Base-by-base conservation (phyloP, 53 echinoderm and acorn worm species). In the Henricia sp. region DNA sequence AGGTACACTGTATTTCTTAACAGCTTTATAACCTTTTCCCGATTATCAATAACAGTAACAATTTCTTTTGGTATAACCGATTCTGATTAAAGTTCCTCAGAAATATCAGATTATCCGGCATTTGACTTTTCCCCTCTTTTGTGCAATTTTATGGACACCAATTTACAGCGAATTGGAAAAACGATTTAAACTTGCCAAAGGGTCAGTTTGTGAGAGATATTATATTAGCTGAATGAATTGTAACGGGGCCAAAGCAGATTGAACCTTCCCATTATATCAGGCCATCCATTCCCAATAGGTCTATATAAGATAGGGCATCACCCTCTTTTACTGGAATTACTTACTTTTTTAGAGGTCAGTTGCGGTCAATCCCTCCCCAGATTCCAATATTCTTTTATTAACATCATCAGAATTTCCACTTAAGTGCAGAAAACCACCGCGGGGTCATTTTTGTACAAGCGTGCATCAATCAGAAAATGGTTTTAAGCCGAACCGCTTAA, bases 361-460 rank as follows among this genome's bases (percentile, higher is more conserved):
- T 50, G 64, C 80, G 80, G 80, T 80, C 63, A 80, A 46, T 80
- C 60, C 58, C 64, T 80, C 80, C 80, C 33, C 32, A 30, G 64
- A 64, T 80, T 80, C 80, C 33, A 63, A 80, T 80, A 80, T 63
- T 40, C 12, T 43, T 27, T 17, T 60, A 60, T 1, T 67, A 65
- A 65, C 36, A 10, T 65, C n/a, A 67, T 38, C 20, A 37, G 29
- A 14, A n/a, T 43, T 21, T 55, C 58, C 27, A 57, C n/a, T 76
- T 76, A 58, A 20, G 6, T 60, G 43, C 1, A 80, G 50, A 16
- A 8, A 63, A 64, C 80, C 50, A 44, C 60, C 32, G 25, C 33
- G 29, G 50, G 64, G 46, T 48, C 46, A 26, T 24, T 19, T 40
- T n/a, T 58, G 29, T 70, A 24, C 19, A n/a, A n/a, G n/a, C n/a